phyloP scores from a whole-genome alignment of 2,888 invertebrate genomes.

The Diplazon laetatorius region DNA sequence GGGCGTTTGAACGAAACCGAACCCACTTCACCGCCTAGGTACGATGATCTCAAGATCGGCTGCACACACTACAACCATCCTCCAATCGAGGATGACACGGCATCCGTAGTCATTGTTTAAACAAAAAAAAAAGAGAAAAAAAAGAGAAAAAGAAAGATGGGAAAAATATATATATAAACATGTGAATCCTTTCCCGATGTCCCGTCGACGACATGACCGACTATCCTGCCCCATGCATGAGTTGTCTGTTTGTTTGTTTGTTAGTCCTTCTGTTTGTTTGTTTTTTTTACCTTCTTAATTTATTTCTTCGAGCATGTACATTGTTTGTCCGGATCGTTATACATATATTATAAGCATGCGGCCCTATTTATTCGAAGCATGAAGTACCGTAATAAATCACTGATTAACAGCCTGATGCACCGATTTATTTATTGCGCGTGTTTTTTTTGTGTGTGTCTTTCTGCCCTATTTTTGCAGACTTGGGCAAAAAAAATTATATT shows the following conservation, averaged over 20 bases:
- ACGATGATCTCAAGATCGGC: slow-evolving; percentile 82
- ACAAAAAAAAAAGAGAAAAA: slow-evolving; percentile 48
- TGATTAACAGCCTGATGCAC: slow-evolving; percentile 81
- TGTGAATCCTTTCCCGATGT: slow-evolving; percentile 48
- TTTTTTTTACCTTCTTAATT: slow-evolving; percentile 74
- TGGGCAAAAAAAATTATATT: slow-evolving; percentile 11
- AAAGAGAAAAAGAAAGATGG: slow-evolving; percentile 8
- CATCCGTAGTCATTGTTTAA: slow-evolving; percentile 82
- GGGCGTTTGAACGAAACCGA: slow-evolving; percentile 76
- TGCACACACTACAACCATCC: slow-evolving; percentile 80
- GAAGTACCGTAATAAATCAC: slow-evolving; percentile 80
- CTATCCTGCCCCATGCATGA: slow-evolving; percentile 62
- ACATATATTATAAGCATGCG: slow-evolving; percentile 75
- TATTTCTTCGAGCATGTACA: slow-evolving; percentile 79
- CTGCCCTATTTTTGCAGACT: slow-evolving; percentile 34
- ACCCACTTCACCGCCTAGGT: slow-evolving; percentile 78
- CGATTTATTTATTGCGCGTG: slow-evolving; percentile 76
- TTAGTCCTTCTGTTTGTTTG: slow-evolving; percentile 64
- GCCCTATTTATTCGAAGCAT: slow-evolving; percentile 80
- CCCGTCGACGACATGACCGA: slow-evolving; percentile 30
- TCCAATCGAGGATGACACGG: slow-evolving; percentile 81
- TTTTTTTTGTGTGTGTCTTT: too few relatives aligned
- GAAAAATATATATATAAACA: slow-evolving; percentile 22
- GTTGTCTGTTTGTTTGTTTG: slow-evolving; percentile 64
- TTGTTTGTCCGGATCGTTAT: slow-evolving; percentile 68